phyloP scores from a whole-genome alignment of 2,888 invertebrate genomes.

The Dryomyza anilis region DNA sequence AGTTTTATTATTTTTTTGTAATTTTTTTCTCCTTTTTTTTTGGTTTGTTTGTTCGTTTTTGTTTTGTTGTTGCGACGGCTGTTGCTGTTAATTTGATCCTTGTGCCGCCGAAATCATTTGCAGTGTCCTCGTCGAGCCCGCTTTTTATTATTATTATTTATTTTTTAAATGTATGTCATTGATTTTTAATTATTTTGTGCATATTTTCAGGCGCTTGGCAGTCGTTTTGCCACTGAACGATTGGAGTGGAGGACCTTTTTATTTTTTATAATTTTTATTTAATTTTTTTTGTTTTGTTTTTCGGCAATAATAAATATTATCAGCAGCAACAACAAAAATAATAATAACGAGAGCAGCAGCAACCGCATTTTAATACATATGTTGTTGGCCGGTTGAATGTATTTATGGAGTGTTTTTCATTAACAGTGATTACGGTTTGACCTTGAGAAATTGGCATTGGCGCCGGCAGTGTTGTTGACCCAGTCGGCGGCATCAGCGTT shows the following conservation, averaged over 20 bases:
- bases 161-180: slow-evolving; percentile 53
- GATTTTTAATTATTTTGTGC: slow-evolving; percentile 58
- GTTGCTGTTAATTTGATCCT: slow-evolving; percentile 14
- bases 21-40: slow-evolving; percentile 22
- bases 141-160: too few relatives aligned
- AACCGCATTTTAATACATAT: slow-evolving; percentile 33
- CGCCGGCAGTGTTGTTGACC: slow-evolving; percentile 35
- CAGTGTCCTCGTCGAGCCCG: too few relatives aligned
- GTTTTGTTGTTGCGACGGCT: slow-evolving; percentile 6
- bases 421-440: slow-evolving; percentile 58
- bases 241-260: slow-evolving; percentile 1
- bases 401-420: slow-evolving; percentile 58
- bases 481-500: background rate
- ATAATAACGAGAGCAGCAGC: slow-evolving; percentile 7
- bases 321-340: slow-evolving; percentile 36
- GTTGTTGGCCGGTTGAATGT: slow-evolving; percentile 32
- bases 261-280: slow-evolving; percentile 30
- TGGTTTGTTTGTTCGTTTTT: slow-evolving; percentile 12
- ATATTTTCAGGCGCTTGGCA: slow-evolving; percentile 42
- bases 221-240: slow-evolving; percentile 8
- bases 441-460: slow-evolving; percentile 53
- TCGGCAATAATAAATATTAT: slow-evolving; percentile 48
- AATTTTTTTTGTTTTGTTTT: slow-evolving; percentile 29
- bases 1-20: slow-evolving; percentile 16
- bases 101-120: slow-evolving; percentile 20